phyloP scores from a whole-genome alignment of 1,140 invertebrate genomes.

The Drosophila punjabiensis region DNA sequence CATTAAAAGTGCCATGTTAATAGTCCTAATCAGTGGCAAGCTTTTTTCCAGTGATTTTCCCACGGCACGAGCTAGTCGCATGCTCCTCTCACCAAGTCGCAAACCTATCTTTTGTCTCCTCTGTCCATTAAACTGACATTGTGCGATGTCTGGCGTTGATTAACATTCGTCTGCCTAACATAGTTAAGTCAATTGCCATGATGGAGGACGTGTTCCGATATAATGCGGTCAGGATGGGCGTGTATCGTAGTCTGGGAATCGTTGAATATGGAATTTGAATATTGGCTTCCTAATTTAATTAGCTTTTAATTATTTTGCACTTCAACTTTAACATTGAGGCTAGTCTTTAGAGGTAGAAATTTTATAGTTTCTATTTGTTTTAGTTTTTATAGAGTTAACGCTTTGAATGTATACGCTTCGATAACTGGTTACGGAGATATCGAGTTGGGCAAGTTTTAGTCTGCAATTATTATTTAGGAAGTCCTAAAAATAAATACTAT shows the following conservation, averaged over 20 bases:
- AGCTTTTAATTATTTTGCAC: background rate
- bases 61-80: slow-evolving; percentile 36
- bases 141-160: slow-evolving; percentile 67
- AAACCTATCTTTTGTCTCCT: slow-evolving; percentile 41
- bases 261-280: background rate
- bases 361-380: slow-evolving; percentile 4
- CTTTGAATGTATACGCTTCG: background rate
- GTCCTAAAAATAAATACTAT: slow-evolving; percentile 8
- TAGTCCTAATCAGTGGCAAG: slow-evolving; percentile 43
- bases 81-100: slow-evolving; percentile 24
- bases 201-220: slow-evolving; percentile 13
- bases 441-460: slow-evolving; percentile 1
- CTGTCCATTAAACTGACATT: slow-evolving; percentile 37
- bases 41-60: slow-evolving; percentile 51
- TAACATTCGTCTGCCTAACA: slow-evolving; percentile 20
- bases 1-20: slow-evolving; percentile 24
- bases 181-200: slow-evolving; percentile 36
- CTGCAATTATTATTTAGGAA: slow-evolving; percentile 19
- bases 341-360: background rate
- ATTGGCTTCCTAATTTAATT: background rate
- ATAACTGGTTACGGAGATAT: slow-evolving; percentile 15
- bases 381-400: background rate
- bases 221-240: background rate
- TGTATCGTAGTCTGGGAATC: background rate
- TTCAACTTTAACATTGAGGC: slow-evolving; percentile 11